Evolutionary conservation across 2,888 invertebrate species (phyloP), one percentile per base, ranked within the genome.

Genomic region (Podotricha telesiphe): DNA sequence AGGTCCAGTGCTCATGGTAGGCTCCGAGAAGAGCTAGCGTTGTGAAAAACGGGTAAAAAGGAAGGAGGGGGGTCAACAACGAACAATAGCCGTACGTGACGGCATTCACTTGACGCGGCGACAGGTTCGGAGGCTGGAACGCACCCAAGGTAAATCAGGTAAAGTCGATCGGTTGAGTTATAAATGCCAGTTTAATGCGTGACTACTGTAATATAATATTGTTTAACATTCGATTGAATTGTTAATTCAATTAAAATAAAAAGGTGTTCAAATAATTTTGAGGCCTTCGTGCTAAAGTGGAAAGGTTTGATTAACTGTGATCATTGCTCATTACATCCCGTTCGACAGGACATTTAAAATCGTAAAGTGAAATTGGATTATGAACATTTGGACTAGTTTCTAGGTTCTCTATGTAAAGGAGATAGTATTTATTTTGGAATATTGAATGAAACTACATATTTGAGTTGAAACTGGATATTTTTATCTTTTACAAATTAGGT

Each of bases 21-120:
- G 48, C 17, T 11, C 2, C 22, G 5, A 45, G 59, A 51, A 62
- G 28, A 28, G 58, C 48, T 64, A 17, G 17, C 51, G 22, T 53
- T 53, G 45, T 47, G 62, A 62, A 48, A 48, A 62, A 74, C 70
- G 74, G 69, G 69, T 74, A 71, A 48, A 48, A 48, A 20, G 64
- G 67, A 70, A 72, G 67, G 69, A 70, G 74, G 75, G 34, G 74
- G 77, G 68, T 69, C 75, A 69, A 76, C 74, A 73, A 76, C 76
- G 73, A 91, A 92, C 92, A 92, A 91, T 91, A 80, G 88, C 69
- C 73, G 87, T 83, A 92, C 92, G 92, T 93, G 92, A 86, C 81
- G 92, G 92, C 88, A 92, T 92, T 86, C 92, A 92, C 92, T 92
- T 91, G 92, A 87, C 86, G 87, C 86, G 86, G 80, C 80, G 82